phyloP scores from a whole-genome alignment of 2,888 invertebrate species.

The Glaucopsyche alexis region DNA sequence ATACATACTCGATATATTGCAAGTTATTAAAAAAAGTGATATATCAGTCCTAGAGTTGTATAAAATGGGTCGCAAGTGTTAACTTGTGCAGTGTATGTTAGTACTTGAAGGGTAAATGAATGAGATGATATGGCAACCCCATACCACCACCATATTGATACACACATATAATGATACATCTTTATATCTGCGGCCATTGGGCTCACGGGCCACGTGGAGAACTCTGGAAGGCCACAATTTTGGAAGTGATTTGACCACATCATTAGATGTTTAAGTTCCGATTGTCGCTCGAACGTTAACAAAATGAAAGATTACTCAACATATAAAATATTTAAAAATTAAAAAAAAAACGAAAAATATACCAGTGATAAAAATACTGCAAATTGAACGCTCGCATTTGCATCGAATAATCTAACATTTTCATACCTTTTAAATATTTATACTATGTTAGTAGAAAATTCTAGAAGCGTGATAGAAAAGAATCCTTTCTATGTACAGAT shows the following conservation, averaged over 20 bases:
- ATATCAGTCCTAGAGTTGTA: conserved; percentile 47
- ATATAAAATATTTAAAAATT: not conserved
- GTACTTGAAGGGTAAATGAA: conserved; percentile 70
- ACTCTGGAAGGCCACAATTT: conserved; percentile 78
- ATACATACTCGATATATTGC: conserved; percentile 1
- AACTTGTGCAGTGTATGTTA: conserved; percentile 77
- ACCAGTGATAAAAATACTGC: conserved; percentile 16
- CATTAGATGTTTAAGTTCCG: conserved; percentile 44
- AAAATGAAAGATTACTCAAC: conserved; percentile 63
- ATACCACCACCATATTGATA: conserved; percentile 72
- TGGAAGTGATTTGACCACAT: conserved; percentile 48
- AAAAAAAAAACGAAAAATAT: conserved; percentile 12
- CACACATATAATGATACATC: conserved; percentile 60
- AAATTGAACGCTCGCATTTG: not conserved
- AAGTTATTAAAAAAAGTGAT: conserved; percentile 30
- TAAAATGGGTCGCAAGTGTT: conserved; percentile 57
- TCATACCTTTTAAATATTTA: conserved; percentile 49
- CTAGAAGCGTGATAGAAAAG: conserved; percentile 75
- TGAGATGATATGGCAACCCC: conserved; percentile 74
- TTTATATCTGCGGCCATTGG: conserved; percentile 63
- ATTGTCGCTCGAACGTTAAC: conserved; percentile 55
- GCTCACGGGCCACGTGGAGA: conserved; percentile 72
- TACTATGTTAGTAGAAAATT: conserved; percentile 69
- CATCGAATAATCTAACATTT: conserved; percentile 65
- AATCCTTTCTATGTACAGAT: conserved; percentile 63